Evolutionary conservation across 2,888 invertebrate species (phyloP).

Genomic region (Cheilosia pagana): DNA sequence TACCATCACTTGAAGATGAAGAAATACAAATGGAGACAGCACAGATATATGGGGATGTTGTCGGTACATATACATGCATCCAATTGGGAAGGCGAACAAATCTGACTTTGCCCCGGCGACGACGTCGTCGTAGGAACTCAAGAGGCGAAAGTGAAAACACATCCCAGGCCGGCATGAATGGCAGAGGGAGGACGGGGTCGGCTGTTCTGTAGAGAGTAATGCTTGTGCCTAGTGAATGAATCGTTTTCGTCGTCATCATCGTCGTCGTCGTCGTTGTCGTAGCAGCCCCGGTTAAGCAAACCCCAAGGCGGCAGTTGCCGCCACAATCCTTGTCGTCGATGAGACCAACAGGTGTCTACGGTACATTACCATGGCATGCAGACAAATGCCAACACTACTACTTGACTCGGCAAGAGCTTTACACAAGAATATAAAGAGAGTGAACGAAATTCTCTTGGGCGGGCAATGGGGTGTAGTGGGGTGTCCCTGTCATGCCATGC

Average conservation of each 20-base stretch:
- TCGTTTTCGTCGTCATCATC: slow-evolving; percentile 57
- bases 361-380: slow-evolving; percentile 73
- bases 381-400: slow-evolving; percentile 73
- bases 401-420: slow-evolving; percentile 73
- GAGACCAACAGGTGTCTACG: slow-evolving; percentile 72
- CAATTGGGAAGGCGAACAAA: slow-evolving; percentile 60
- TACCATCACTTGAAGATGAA: slow-evolving; percentile 71
- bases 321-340: slow-evolving; percentile 55
- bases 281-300: slow-evolving; percentile 67
- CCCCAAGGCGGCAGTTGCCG: slow-evolving; percentile 72
- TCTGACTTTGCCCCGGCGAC: slow-evolving; percentile 33
- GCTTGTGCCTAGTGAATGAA: slow-evolving; percentile 74
- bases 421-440: slow-evolving; percentile 69
- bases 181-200: slow-evolving; percentile 25
- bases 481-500: slow-evolving; percentile 13
- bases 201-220: slow-evolving; percentile 57
- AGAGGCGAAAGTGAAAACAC: slow-evolving; percentile 75
- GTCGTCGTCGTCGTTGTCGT: slow-evolving; percentile 39
- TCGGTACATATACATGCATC: slow-evolving; percentile 35
- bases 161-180: slow-evolving; percentile 42
- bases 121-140: slow-evolving; percentile 67
- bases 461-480: slow-evolving; percentile 26
- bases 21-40: slow-evolving; percentile 74
- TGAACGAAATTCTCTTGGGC: slow-evolving; percentile 70
- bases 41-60: slow-evolving; percentile 66